Evolutionary conservation across 2,797 vertebrate genomes (phyloP).

Genomic region (Pyrocephalus nanus): DNA sequence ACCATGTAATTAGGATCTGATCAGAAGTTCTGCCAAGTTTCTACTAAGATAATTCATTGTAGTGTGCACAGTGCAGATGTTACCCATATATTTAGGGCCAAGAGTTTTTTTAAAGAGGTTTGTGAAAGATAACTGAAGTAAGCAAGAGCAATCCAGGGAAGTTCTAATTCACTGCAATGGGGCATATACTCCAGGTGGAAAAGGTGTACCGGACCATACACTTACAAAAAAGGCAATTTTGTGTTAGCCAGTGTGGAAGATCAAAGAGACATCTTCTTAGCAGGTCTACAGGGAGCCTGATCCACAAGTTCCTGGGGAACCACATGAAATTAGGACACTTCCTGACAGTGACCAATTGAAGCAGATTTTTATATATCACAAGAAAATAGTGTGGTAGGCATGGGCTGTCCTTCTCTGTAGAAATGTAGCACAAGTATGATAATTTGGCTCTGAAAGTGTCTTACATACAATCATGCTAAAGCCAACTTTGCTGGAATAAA

Average conservation of each 20-base stretch:
- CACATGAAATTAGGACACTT: neutral
- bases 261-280: neutral
- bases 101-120: neutral
- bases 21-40: neutral
- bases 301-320: neutral
- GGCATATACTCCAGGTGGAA: neutral
- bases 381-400: neutral
- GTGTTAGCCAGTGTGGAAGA: rapidly evolving
- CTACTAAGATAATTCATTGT: neutral
- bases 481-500: neutral
- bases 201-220: neutral
- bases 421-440: neutral
- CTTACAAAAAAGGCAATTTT: neutral
- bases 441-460: neutral
- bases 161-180: neutral
- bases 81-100: neutral
- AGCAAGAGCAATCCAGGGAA: neutral
- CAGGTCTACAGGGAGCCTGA: neutral
- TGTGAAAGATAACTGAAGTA: neutral
- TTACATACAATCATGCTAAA: neutral
- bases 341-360: neutral
- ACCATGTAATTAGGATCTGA: neutral
- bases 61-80: neutral
- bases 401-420: neutral
- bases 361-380: neutral